Percentiles rank a stretch among this genome's conserved stretches.
Conservation (phyloP, 1,140 invertebrate species). For the Drosophila busckii region DNA sequence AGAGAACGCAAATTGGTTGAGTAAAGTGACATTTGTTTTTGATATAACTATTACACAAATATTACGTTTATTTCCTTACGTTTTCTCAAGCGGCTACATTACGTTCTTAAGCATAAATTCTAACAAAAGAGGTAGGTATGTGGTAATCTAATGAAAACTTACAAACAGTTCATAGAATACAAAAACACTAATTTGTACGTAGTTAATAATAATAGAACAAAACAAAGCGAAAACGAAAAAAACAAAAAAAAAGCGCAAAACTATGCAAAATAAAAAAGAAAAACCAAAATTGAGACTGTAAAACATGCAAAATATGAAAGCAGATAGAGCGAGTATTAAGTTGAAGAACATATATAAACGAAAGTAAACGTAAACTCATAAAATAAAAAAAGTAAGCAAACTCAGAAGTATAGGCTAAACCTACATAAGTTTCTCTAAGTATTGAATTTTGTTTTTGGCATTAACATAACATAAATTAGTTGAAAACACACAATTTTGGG, state of each 20-base stretch:
- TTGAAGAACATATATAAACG: conserved; percentile 46
- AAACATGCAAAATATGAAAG: conserved; percentile 62
- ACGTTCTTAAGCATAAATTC: conserved; percentile 57
- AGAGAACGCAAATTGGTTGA: too few species aligned
- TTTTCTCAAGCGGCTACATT: conserved; percentile 38
- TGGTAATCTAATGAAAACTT: conserved; percentile 36
- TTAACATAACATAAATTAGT: too few species aligned
- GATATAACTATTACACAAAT: conserved; percentile 12
- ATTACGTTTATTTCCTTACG: conserved; percentile 30
- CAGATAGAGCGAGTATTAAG: conserved; percentile 32
- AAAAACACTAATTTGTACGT: conserved; percentile 69
- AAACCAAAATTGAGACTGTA: conserved; percentile 72
- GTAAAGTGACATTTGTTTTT: conserved; percentile 7
- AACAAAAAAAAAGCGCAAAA: conserved; percentile 64
- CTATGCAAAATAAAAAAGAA: conserved; percentile 70
- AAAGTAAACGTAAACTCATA: conserved; percentile 43
- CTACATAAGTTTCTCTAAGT: conserved; percentile 70
- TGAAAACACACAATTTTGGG: too few species aligned
- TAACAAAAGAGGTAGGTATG: conserved; percentile 62
- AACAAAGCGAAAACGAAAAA: conserved; percentile 53
- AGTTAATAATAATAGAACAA: conserved; percentile 55
- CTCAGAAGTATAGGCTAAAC: conserved; percentile 66
- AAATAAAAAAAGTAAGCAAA: conserved; percentile 24
- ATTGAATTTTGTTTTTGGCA: conserved; percentile 25
- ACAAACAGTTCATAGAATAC: conserved; percentile 54